Evolutionary conservation across 2,797 vertebrate species (phyloP).

Genomic region (Salmo trutta): DNA sequence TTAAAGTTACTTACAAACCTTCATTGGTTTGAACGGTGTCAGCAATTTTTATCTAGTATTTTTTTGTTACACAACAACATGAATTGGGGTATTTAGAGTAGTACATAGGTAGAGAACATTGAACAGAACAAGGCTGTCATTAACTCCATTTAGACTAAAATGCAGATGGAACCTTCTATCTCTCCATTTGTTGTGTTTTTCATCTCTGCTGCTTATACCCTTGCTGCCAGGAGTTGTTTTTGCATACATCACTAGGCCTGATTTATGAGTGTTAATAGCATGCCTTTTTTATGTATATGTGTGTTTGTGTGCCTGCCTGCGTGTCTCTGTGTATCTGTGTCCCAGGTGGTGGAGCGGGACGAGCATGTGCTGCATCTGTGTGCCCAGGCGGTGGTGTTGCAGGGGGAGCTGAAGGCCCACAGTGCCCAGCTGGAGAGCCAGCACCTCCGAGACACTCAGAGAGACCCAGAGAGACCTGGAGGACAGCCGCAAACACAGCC

Average conservation of each 20-base stretch:
- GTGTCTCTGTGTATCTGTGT: not conserved
- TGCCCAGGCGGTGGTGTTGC: constrained; percentile 46
- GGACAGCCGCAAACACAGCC: constrained; percentile 57
- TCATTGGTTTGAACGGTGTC: not conserved
- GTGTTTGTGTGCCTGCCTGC: not conserved
- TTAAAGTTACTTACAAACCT: not conserved
- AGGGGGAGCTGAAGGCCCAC: constrained; percentile 58
- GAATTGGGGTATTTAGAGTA: no score
- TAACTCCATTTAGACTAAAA: no score
- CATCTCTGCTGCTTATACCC: not conserved
- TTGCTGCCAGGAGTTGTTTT: not conserved
- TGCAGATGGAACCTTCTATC: no score
- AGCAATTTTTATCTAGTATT: no score
- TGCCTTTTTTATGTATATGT: not conserved
- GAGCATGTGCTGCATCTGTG: constrained; percentile 45
- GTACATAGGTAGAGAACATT: no score
- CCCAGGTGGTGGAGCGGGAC: constrained; percentile 49
- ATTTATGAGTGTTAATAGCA: not conserved
- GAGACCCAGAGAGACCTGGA: constrained; percentile 63
- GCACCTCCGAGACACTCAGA: constrained; percentile 57
- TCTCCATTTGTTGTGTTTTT: not conserved
- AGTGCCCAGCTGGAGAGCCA: constrained; percentile 58
- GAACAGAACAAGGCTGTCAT: no score
- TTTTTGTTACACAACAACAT: no score
- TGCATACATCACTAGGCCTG: not conserved